Conservation (phyloP, 2,888 invertebrate genomes). For the Campopleginae sp. region DNA sequence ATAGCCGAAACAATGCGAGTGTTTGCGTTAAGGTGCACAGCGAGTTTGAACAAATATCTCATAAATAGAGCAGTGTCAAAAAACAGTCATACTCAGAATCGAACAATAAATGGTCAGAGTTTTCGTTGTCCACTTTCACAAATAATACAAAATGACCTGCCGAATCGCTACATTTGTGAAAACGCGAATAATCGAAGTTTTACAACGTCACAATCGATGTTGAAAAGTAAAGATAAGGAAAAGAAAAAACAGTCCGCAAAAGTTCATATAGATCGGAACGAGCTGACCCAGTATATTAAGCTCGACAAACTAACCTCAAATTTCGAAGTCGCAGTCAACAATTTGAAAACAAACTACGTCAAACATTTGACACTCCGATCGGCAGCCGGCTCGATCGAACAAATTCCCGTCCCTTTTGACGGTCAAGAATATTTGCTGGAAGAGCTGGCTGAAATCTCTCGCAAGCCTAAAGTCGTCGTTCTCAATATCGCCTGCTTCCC, state of each 20-base stretch:
- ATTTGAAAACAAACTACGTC: conserved; percentile 91
- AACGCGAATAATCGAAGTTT: conserved; percentile 37
- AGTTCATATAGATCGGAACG: conserved; percentile 89
- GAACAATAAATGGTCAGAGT: neutral
- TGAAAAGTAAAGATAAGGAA: conserved; percentile 76
- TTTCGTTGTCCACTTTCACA: neutral
- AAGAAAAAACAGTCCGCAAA: conserved; percentile 77
- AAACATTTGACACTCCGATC: conserved; percentile 93
- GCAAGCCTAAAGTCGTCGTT: conserved; percentile 94
- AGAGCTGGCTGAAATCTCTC: conserved; percentile 94
- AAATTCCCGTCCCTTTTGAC: conserved; percentile 90
- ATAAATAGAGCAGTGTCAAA: conserved; percentile 4
- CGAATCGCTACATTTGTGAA: neutral
- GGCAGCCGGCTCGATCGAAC: conserved; percentile 92
- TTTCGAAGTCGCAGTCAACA: conserved; percentile 88
- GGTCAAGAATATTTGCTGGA: conserved; percentile 93
- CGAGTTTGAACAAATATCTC: conserved; percentile 28
- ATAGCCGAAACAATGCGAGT: conserved; percentile 44
- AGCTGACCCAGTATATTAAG: conserved; percentile 90
- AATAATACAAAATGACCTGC: neutral
- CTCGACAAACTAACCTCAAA: conserved; percentile 88
- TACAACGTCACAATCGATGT: conserved; percentile 28
- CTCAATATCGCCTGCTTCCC: conserved; percentile 94
- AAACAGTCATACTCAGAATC: neutral
- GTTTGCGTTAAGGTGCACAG: conserved; percentile 39